Percentiles rank a stretch among this genome's conserved stretches.
phyloP scores from a whole-genome alignment of 1,140 invertebrate species.

The Platorchestia sp. region DNA sequence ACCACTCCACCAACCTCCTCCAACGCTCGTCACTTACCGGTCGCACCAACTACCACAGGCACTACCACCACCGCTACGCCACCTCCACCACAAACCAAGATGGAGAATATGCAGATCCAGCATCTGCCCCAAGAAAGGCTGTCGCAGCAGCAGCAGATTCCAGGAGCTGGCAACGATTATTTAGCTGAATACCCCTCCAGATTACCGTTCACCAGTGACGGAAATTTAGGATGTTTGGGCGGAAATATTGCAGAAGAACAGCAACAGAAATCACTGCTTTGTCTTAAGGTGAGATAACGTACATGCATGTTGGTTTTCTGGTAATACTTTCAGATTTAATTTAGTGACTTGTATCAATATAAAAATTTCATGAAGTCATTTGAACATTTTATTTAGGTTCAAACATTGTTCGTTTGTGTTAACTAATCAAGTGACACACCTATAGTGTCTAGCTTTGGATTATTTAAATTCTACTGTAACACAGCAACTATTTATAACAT shows the following conservation, averaged over 20 bases:
- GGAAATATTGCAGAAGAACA: not conserved
- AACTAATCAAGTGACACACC: no score
- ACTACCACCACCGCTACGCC: not conserved
- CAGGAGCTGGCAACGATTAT: not conserved
- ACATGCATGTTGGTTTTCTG: not conserved
- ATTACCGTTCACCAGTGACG: not conserved
- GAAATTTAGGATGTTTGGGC: not conserved
- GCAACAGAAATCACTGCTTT: not conserved
- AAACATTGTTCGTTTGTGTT: no score
- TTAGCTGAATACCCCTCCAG: slow-evolving; percentile 16
- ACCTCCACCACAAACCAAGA: not conserved
- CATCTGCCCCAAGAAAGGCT: not conserved
- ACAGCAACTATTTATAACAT: no score
- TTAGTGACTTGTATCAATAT: no score
- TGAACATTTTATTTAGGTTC: no score
- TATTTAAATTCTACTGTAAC: no score
- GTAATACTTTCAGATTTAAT: no score
- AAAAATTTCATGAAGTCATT: no score
- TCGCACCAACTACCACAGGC: no score
- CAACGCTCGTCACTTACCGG: no score
- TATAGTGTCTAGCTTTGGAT: no score
- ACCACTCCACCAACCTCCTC: not conserved
- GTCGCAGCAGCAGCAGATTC: not conserved
- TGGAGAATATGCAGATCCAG: not conserved
- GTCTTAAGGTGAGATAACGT: not conserved